Base-by-base conservation (phyloP, 2,888 invertebrate genomes). In the Amblyjoppa proteus region DNA sequence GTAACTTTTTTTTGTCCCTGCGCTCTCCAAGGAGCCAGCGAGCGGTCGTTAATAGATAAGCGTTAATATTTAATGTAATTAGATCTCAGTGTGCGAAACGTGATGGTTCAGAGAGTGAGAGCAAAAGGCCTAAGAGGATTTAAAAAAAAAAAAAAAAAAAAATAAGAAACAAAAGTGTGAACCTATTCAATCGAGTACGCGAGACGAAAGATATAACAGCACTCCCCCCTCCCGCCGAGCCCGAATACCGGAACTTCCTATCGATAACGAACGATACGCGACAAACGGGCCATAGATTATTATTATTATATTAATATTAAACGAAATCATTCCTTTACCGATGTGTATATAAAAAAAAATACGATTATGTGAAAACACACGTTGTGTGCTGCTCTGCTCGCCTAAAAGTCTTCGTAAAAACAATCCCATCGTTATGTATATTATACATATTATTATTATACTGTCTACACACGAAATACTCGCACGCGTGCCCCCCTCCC, bases 261-360 rank as follows among this genome's bases (percentile, higher is more conserved):
- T 86, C 81, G 84, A 49, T 68, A 16, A 73, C 77, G 83, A 84
- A 61, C 69, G 68, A 87, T 79, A 79, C 7, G 64, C 74, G 77
- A 81, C 45, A 79, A 64, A 66, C 86, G 85, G 84, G 77, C 79
- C 78, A 83, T 84, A 83, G 81, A 87, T 81, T 80, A 71, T 82
- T 78, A 81, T 68, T 20, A 34, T 28, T 34, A 49, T 58, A 71
- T 70, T 31, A 70, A 70, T 88, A 89, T 92, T 91, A 90, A 92
- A 92, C 91, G 90, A 93, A 93, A 49, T 93, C 93, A 94, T 94
- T 94, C 93, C 94, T 92, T 91, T 91, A 92, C 13, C 89, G 88
- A 89, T 93, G 90, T 92, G 93, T 93, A 93, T 93, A 91, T 90
- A 92, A 92, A 86, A 71, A 20, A 87, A 84, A 81, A 88, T 16